These are phyloP conservation scores for Silurus aristotelis DNA, from an alignment of 2,797 vertebrate genomes.

Conservation along the genomic window DNA sequence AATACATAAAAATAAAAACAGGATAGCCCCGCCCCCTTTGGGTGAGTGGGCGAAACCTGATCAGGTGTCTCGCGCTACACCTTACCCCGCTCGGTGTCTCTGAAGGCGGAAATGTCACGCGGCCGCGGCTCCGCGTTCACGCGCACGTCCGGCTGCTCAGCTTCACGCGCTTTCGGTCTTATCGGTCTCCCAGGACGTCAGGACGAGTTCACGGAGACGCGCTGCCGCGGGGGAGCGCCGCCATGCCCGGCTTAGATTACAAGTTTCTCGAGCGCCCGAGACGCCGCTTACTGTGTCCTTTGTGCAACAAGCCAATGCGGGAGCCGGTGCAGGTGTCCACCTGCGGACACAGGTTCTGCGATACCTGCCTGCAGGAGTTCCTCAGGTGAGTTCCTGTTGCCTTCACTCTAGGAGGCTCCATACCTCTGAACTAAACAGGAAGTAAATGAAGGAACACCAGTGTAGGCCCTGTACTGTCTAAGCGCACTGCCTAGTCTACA, in stretches of 20 bases:
- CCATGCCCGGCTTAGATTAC: constrained; percentile 95
- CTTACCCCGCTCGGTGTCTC: neutral
- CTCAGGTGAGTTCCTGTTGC: constrained; percentile 74
- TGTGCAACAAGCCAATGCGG: constrained; percentile 95
- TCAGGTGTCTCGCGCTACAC: constrained; percentile 12
- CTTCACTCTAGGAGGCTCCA: neutral
- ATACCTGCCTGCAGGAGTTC: constrained; percentile 98
- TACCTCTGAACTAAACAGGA: neutral
- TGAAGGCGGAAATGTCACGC: constrained; percentile 27
- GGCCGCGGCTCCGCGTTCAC: neutral
- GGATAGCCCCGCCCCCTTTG: neutral
- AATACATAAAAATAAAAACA: neutral
- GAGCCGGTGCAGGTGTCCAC: constrained; percentile 97
- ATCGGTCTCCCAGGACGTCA: too few relatives aligned
- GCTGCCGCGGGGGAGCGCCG: neutral
- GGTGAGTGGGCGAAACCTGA: neutral
- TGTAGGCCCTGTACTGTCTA: neutral
- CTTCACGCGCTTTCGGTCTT: too few relatives aligned
- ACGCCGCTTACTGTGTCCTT: constrained; percentile 89
- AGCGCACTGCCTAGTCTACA: neutral
- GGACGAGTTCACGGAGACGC: too few relatives aligned
- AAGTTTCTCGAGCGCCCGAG: constrained; percentile 97
- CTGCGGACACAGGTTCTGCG: constrained; percentile 97
- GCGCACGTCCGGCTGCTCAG: too few relatives aligned
- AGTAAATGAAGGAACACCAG: neutral